A percentile compares a stretch with the other conserved stretches of the same genome.
phyloP scores from a whole-genome alignment of 2,797 vertebrate species.

The Sarcophilus harrisii region DNA sequence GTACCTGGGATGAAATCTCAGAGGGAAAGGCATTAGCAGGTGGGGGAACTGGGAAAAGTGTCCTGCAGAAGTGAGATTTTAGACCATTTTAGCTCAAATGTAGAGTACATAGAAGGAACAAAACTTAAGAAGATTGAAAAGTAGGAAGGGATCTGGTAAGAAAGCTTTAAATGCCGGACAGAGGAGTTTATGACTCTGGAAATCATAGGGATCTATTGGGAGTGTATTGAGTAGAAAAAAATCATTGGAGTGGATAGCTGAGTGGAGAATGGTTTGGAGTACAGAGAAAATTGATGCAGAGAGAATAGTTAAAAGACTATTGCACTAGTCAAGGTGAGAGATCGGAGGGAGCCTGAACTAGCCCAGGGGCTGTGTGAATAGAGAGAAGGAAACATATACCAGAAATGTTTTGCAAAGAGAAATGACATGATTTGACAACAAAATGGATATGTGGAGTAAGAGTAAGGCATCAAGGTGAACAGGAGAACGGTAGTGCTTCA shows the following conservation, averaged over 20 bases:
- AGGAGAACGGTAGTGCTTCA: background rate
- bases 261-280: background rate
- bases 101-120: background rate
- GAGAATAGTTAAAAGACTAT: background rate
- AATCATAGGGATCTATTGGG: background rate
- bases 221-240: background rate
- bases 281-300: background rate
- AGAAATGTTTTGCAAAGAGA: background rate
- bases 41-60: background rate
- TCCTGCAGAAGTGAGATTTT: background rate
- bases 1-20: background rate
- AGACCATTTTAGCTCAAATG: background rate
- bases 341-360: background rate
- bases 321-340: background rate
- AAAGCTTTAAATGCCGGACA: background rate
- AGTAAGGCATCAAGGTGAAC: background rate
- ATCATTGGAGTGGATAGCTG: background rate
- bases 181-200: background rate
- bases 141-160: background rate
- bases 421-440: background rate
- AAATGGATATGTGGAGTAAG: background rate
- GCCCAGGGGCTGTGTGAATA: background rate
- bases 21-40: background rate
- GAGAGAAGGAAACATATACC: background rate
- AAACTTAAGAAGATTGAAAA: background rate